These are phyloP conservation scores for Avahi laniger DNA, from an alignment of 2,797 vertebrate genomes.

Conservation along the genomic window DNA sequence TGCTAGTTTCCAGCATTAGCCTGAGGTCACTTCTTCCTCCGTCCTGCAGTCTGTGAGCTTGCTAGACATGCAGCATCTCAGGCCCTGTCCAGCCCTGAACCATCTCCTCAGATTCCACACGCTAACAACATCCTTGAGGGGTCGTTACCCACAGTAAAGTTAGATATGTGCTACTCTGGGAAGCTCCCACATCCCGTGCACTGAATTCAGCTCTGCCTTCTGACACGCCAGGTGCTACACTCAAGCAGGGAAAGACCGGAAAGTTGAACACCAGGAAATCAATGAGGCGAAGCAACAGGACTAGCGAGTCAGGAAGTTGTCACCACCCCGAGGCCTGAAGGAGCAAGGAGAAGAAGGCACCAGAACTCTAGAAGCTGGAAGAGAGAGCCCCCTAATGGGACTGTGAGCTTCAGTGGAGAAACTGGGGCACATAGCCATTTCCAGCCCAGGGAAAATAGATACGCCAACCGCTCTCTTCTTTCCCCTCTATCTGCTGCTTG, in stretches of 20 bases:
- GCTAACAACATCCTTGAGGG: accelerated
- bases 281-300: neutral
- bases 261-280: neutral
- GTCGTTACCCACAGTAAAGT: neutral
- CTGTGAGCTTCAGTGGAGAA: accelerated
- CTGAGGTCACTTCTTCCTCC: neutral
- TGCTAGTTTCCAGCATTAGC: neutral
- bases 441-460: neutral
- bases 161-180: accelerated
- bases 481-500: accelerated
- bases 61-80: neutral
- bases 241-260: neutral
- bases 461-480: neutral
- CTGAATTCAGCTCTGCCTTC: too few species aligned
- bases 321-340: neutral
- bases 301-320: neutral
- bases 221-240: accelerated
- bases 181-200: accelerated
- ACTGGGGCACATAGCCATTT: neutral
- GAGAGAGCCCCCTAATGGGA: neutral
- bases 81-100: neutral
- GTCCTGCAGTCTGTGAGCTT: neutral
- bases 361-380: neutral
- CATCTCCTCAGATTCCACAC: neutral
- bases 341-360: neutral